These are phyloP conservation scores for Lithodes maja DNA, from an alignment of 2,888 invertebrate genomes.

Conservation along the genomic window DNA sequence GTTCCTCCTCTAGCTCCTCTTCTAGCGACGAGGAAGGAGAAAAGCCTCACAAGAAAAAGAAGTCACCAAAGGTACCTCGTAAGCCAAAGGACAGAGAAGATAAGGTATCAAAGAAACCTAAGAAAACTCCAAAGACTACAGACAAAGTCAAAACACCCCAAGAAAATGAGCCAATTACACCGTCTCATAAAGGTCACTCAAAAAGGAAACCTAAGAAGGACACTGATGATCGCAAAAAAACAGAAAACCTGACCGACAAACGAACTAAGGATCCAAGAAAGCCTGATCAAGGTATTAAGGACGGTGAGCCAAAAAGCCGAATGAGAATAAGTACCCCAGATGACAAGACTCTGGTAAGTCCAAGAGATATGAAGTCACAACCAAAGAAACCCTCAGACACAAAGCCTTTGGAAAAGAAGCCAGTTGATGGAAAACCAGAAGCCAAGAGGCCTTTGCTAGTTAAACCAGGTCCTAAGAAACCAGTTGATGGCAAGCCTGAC, in stretches of 20 bases:
- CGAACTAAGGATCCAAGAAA: constrained; percentile 12
- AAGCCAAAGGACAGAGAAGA: constrained; percentile 7
- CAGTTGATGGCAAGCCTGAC: background rate
- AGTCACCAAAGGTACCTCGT: background rate
- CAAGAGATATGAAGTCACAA: constrained; percentile 28
- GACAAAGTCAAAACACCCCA: background rate
- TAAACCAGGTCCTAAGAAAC: background rate
- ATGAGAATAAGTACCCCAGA: background rate
- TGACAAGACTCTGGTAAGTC: background rate
- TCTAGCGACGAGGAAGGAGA: background rate
- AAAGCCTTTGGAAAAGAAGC: background rate
- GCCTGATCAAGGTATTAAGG: constrained; percentile 3
- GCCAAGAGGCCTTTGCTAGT: background rate
- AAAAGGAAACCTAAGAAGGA: background rate
- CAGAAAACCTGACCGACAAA: background rate
- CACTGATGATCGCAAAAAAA: background rate
- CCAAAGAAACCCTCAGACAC: background rate
- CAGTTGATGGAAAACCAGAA: background rate
- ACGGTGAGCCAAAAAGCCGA: background rate
- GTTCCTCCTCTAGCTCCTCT: background rate
- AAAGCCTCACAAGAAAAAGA: background rate
- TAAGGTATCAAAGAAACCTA: background rate
- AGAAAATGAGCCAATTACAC: background rate
- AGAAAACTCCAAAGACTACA: background rate
- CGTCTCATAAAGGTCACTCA: background rate